These are phyloP conservation scores for Amphipyra tragopoginis DNA, from an alignment of 2,888 invertebrate species.

Conservation along the genomic window DNA sequence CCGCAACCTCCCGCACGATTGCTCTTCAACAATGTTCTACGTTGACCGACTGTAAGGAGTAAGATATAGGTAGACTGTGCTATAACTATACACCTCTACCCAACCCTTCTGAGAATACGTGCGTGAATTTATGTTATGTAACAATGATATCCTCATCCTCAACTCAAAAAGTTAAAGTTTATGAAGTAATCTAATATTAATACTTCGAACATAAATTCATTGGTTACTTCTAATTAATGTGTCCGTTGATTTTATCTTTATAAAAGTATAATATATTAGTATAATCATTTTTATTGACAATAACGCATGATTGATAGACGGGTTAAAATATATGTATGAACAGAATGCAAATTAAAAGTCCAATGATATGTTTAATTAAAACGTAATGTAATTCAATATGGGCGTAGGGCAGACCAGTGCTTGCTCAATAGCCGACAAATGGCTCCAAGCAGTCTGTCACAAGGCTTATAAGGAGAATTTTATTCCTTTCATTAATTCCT, in stretches of 20 bases:
- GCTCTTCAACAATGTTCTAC: no score
- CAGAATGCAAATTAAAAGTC: constrained; percentile 58
- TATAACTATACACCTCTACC: no score
- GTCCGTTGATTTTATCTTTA: constrained; percentile 46
- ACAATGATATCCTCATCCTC: no score
- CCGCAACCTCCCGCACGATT: no score
- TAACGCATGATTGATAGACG: constrained; percentile 59
- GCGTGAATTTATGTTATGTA: no score
- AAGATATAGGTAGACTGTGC: no score
- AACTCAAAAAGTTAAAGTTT: neutral
- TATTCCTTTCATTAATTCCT: constrained; percentile 43
- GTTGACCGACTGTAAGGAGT: no score
- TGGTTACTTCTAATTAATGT: constrained; percentile 51
- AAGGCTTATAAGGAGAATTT: constrained; percentile 49
- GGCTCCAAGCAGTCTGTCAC: constrained; percentile 71
- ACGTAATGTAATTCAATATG: constrained; percentile 54
- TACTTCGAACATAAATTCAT: neutral
- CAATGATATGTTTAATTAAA: constrained; percentile 59
- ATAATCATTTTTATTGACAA: constrained; percentile 57
- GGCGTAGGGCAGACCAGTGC: constrained; percentile 54
- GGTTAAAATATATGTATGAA: constrained; percentile 53
- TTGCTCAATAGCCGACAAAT: constrained; percentile 47
- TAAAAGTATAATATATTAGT: constrained; percentile 48
- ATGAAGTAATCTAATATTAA: neutral
- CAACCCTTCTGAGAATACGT: no score